Base-by-base conservation (phyloP, 37 sponge, comb jelly and placozoan genomes). In the Chondrosia reniformis region DNA sequence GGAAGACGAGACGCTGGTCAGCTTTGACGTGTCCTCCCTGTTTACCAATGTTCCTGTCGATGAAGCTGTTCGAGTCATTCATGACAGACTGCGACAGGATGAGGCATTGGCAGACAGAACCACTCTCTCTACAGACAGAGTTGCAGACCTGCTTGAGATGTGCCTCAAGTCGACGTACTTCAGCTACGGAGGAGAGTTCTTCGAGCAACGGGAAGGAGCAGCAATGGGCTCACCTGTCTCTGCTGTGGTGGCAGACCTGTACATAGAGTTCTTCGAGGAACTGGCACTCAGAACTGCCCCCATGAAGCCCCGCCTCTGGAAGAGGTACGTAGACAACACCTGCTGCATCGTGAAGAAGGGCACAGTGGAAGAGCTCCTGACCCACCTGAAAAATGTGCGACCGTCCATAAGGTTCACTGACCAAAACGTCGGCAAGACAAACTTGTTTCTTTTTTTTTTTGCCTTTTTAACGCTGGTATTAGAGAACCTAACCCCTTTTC, bases 301-400 rank as follows among this genome's bases (percentile, higher is more conserved):
- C 28, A 24, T 46, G 36, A 46, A n/a, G 32, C 58, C 61, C 58
- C 21, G 27, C 25, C 33, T n/a, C 13, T 74, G 75, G 75, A 46
- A 45, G 17, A 46, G 75, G 21, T 74, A 74, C 45, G 75, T 74
- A 52, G 75, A 74, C 45, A 52, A 74, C 75, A 74, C 75, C 54
- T 74, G n/a, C n/a, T n/a, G n/a, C n/a, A n/a, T n/a, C n/a, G n/a
- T n/a, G n/a, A n/a, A n/a, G n/a, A n/a, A n/a, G n/a, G n/a, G n/a
- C n/a, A n/a, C n/a, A n/a, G n/a, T n/a, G n/a, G n/a, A n/a, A n/a
- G n/a, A n/a, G n/a, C n/a, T n/a, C n/a, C n/a, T n/a, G n/a, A n/a
- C n/a, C n/a, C n/a, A n/a, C n/a, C n/a, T n/a, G n/a, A n/a, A n/a
- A n/a, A n/a, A n/a, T n/a, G n/a, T n/a, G n/a, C n/a, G n/a, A n/a